Percentiles rank a stretch among this genome's conserved stretches.
Evolutionary conservation across 2,888 invertebrate species (phyloP).

Genomic region (Lamellibrachia columna): DNA sequence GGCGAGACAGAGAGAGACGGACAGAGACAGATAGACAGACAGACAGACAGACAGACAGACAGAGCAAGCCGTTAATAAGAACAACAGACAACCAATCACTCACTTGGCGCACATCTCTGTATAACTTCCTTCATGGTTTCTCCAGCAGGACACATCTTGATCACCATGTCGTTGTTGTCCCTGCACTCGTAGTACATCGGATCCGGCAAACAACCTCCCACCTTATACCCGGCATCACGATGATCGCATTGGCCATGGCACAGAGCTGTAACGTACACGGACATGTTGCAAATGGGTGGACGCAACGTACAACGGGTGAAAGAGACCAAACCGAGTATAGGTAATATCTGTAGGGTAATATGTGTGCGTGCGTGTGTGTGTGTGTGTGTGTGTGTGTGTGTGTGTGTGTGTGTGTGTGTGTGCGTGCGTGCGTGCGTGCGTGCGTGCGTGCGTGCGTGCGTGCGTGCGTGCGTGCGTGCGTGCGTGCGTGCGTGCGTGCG

Average conservation of each 20-base stretch:
- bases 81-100: not conserved
- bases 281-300: not conserved
- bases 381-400: too few species aligned
- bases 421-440: too few species aligned
- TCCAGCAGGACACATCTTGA: not conserved
- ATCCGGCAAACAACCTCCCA: not conserved
- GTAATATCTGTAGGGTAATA: too few species aligned
- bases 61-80: too few species aligned
- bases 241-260: not conserved
- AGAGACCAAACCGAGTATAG: not conserved
- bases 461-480: too few species aligned
- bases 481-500: too few species aligned
- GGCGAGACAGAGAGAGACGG: too few species aligned
- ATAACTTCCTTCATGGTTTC: not conserved
- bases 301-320: not conserved
- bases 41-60: too few species aligned
- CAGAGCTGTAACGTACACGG: not conserved
- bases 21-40: too few species aligned
- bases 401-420: too few species aligned
- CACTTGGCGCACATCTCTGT: not conserved
- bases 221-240: not conserved
- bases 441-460: too few species aligned
- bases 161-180: not conserved
- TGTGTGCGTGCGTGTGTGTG: too few species aligned
- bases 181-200: not conserved